Evolutionary conservation across 2,113 vertebrate genomes (phyloP).

Genomic region (Chrysochloris asiatica): DNA sequence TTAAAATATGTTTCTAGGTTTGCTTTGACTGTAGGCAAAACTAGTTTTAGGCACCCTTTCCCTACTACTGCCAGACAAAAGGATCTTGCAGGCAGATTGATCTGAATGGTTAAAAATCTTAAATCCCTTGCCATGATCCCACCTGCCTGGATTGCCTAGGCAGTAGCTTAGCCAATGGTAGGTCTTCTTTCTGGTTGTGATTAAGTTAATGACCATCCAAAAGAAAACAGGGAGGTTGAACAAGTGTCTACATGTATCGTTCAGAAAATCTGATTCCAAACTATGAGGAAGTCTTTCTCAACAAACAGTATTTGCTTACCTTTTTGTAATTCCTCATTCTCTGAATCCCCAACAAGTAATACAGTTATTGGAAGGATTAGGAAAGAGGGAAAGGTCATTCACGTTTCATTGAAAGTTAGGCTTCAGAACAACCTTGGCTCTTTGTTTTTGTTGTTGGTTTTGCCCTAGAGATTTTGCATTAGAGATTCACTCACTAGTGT

Average conservation of each 20-base stretch:
- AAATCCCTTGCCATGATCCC: not conserved
- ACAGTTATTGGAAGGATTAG: not conserved
- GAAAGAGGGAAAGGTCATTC: not conserved
- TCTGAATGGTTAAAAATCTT: not conserved
- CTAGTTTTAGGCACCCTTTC: slow-evolving; percentile 22
- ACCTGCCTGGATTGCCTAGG: not conserved
- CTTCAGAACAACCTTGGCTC: not conserved
- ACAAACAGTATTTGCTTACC: not conserved
- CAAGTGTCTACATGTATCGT: not conserved
- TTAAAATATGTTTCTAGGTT: slow-evolving; percentile 27
- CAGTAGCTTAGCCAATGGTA: not conserved
- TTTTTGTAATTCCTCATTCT: not conserved
- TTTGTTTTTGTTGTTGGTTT: not conserved
- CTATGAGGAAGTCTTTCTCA: not conserved
- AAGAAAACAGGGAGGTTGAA: not conserved
- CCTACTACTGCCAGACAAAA: not conserved
- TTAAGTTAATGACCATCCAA: not conserved
- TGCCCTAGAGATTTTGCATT: slow-evolving; percentile 6
- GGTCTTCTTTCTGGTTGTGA: not conserved
- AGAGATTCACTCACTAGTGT: not conserved
- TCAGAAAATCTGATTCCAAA: not conserved
- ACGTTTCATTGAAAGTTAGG: not conserved
- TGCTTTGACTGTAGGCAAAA: slow-evolving; percentile 40
- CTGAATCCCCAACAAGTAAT: not conserved
- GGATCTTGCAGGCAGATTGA: not conserved